Base-by-base conservation (phyloP, 1,140 invertebrate genomes). In the Leptinotarsa defecta region DNA sequence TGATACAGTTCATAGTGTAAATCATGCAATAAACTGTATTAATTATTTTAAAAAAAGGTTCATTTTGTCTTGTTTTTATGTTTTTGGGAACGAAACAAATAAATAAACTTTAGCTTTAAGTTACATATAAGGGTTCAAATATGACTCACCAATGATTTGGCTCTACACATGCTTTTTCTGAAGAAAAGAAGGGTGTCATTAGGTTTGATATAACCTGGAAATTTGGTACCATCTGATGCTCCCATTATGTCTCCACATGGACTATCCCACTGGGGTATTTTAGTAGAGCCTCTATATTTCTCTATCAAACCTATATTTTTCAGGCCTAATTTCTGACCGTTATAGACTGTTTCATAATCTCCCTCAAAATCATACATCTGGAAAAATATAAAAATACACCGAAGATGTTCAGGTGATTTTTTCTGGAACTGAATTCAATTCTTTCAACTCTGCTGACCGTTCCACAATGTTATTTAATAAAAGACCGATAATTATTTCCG, bases 321-420 rank as follows among this genome's bases (percentile, higher is more conserved):
- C 82, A 11, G 91, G 15, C 78, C 81, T 78, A 94, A 90, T 0
- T 85, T 86, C 68, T 89, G 89, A 3, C 94, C 95, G 0, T 94
- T 95, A 85, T 90, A 94, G 67, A 94, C 89, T 0, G 94, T 95
- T 81, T 93, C 93, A 74, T 88, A 92, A 81, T 95, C 94, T 1
- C 91, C 93, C 13, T 89, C 87, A 76, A 95, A 95, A 78, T 95
- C 92, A 81, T 96, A 96, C 94, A 95, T 95, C 93, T 95, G 85
- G 24, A 86, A 57, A 11, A 11, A 43, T 43, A 11, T 43, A 11
- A 43, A 43, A 11, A 43, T 11, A 2, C 11, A 43, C 34, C 8
- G 0, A 43, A 43, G 2, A 11, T 43, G 8, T 43, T 43, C 34
- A 43, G 34, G 34, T 43, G 8, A 43, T 43, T 43, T 43, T 43